phyloP scores from a whole-genome alignment of 2,113 vertebrate genomes.

The Ursus arctos region DNA sequence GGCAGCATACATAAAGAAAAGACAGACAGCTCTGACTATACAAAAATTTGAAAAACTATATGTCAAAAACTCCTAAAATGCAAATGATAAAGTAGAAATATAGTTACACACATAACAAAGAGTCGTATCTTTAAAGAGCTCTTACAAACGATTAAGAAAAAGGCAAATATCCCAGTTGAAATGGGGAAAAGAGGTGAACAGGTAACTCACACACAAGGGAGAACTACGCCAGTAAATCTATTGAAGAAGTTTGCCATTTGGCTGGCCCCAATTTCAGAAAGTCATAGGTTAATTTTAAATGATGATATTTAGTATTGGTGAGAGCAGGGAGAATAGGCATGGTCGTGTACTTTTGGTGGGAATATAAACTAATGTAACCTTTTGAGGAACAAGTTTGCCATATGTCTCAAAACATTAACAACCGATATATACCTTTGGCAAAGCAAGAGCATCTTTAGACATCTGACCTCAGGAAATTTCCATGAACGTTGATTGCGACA shows the following conservation, averaged over 20 bases:
- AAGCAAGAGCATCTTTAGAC: neutral
- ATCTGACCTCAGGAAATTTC: neutral
- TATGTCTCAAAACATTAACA: neutral
- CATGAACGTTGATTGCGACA: neutral
- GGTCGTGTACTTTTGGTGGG: neutral
- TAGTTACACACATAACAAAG: neutral
- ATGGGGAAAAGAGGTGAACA: neutral
- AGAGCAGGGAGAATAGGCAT: neutral
- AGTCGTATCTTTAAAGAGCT: neutral
- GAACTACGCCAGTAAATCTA: neutral
- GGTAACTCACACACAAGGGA: neutral
- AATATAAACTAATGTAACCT: neutral
- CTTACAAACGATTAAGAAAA: neutral
- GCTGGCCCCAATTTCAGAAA: neutral
- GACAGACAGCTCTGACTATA: neutral
- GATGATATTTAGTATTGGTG: neutral
- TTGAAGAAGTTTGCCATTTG: neutral
- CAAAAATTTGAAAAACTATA: neutral
- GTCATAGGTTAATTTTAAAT: neutral
- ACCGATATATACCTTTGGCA: neutral
- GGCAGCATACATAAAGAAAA: neutral
- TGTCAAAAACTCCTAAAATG: neutral
- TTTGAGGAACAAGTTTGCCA: neutral
- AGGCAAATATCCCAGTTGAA: constrained; percentile 26
- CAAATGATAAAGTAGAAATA: neutral